phyloP scores from a whole-genome alignment of 1,140 invertebrate genomes.

The Heliothis subflexa region DNA sequence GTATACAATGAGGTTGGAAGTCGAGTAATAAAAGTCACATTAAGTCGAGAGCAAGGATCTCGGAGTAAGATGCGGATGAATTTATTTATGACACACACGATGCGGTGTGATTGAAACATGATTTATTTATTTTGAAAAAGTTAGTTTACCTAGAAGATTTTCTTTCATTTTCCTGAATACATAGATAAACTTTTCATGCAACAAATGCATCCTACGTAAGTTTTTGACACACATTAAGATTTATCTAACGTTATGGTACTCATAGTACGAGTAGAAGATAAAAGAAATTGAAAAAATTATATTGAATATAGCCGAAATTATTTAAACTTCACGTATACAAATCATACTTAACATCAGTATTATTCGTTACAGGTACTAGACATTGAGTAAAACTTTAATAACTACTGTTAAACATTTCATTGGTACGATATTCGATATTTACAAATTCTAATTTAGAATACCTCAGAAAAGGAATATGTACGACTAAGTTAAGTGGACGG shows the following conservation, averaged over 20 bases:
- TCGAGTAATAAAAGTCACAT: conserved; percentile 75
- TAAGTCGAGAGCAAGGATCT: conserved; percentile 71
- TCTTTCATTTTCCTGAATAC: not conserved
- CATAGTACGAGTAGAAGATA: no score
- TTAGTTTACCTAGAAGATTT: not conserved
- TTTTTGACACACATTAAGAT: no score
- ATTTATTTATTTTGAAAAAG: no score
- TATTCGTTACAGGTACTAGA: no score
- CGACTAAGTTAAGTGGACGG: conserved; percentile 20
- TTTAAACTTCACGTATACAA: no score
- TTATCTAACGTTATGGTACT: no score
- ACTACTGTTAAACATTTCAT: conserved; percentile 13
- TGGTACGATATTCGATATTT: conserved; percentile 16
- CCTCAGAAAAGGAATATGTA: conserved; percentile 35
- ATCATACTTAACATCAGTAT: no score
- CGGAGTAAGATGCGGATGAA: conserved; percentile 52
- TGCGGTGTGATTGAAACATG: not conserved
- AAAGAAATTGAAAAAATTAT: no score
- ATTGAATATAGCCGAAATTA: no score
- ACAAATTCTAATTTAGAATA: conserved; percentile 38
- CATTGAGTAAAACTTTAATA: not conserved
- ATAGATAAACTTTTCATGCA: no score
- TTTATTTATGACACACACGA: conserved; percentile 56
- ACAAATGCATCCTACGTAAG: no score
- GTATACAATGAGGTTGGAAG: conserved; percentile 66